A percentile compares a stretch with the other conserved stretches of the same genome.
Evolutionary conservation across 2,888 invertebrate genomes (phyloP).

Genomic region (Yponomeuta malinellus): DNA sequence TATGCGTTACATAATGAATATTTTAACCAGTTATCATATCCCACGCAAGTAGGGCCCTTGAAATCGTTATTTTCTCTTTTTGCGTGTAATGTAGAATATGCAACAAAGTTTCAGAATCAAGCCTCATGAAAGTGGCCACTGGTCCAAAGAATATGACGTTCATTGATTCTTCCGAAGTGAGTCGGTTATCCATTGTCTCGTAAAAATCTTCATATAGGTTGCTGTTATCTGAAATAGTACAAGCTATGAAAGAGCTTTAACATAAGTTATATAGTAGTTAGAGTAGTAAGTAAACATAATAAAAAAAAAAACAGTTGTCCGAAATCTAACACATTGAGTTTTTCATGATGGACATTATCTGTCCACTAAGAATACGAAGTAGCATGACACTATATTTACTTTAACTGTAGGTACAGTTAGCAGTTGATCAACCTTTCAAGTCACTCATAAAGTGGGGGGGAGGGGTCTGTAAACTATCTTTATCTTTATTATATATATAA

Average conservation of each 20-base stretch:
- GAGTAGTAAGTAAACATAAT: too few relatives aligned
- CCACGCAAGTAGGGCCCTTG: slow-evolving; percentile 54
- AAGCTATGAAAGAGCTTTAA: background rate
- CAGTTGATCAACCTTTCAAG: too few relatives aligned
- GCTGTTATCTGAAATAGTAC: background rate
- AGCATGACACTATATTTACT: too few relatives aligned
- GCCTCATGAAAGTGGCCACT: slow-evolving; percentile 49
- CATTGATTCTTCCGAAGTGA: slow-evolving; percentile 49
- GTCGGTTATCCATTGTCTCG: slow-evolving; percentile 53
- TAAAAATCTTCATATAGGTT: slow-evolving; percentile 50
- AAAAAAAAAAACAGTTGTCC: too few relatives aligned
- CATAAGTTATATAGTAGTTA: too few relatives aligned
- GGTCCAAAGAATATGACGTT: slow-evolving; percentile 64
- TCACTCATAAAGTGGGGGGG: too few relatives aligned
- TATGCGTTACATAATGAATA: background rate
- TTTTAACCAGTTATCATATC: slow-evolving; percentile 58
- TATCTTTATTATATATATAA: too few relatives aligned
- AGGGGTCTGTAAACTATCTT: too few relatives aligned
- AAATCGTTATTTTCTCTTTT: slow-evolving; percentile 51
- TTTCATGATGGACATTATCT: too few relatives aligned
- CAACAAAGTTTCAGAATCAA: slow-evolving; percentile 57
- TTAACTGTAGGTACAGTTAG: too few relatives aligned
- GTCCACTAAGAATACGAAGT: too few relatives aligned
- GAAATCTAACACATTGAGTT: too few relatives aligned
- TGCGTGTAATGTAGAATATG: slow-evolving; percentile 51